These are phyloP conservation scores for Eulimnadia texana DNA, from an alignment of 1,140 invertebrate genomes.

Conservation along the genomic window DNA sequence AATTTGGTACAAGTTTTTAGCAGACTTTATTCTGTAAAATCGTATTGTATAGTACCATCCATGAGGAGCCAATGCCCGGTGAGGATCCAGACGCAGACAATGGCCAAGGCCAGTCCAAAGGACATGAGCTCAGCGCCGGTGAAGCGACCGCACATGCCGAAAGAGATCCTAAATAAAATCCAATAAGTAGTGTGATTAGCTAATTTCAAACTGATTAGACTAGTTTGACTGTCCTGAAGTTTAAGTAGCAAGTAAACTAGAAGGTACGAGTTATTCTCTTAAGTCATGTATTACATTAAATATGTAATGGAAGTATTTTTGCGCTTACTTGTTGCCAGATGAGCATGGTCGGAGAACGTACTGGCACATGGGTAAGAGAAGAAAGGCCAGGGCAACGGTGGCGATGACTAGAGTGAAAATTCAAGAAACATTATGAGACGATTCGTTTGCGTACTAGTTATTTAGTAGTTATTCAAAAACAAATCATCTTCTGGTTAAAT, in stretches of 20 bases:
- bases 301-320: too few relatives aligned
- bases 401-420: constrained; percentile 66
- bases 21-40: neutral
- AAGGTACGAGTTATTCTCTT: too few relatives aligned
- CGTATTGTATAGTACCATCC: constrained; percentile 52
- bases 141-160: constrained; percentile 75
- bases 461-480: too few relatives aligned
- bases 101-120: constrained; percentile 77
- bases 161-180: constrained; percentile 53
- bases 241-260: too few relatives aligned
- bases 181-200: too few relatives aligned
- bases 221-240: too few relatives aligned
- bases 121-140: constrained; percentile 86
- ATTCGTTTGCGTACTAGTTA: neutral
- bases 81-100: constrained; percentile 91
- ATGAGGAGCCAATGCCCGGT: constrained; percentile 95
- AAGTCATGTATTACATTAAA: too few relatives aligned
- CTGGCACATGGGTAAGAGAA: constrained; percentile 91
- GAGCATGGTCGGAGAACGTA: constrained; percentile 80
- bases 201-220: too few relatives aligned
- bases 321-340: constrained; percentile 50
- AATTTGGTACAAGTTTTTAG: too few relatives aligned
- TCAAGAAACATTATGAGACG: constrained; percentile 15
- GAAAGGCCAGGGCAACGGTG: constrained; percentile 86
- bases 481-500: too few relatives aligned